Conservation (phyloP, 2,113 vertebrate genomes). For the Anhinga anhinga region DNA sequence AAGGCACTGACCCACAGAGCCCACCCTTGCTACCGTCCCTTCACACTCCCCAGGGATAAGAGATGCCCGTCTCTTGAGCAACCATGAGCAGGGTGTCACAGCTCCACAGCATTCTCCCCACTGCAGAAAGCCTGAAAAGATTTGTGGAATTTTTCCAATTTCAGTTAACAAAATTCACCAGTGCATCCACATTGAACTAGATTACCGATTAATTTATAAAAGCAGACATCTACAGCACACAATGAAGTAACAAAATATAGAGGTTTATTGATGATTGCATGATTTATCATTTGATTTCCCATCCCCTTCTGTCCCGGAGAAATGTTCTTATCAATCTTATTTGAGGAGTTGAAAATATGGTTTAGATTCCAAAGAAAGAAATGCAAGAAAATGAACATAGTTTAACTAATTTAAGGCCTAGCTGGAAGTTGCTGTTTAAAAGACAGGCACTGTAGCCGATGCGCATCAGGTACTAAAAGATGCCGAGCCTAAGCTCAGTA, state of each 20-base stretch:
- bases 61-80: neutral
- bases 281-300: constrained; percentile 13
- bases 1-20: neutral
- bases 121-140: neutral
- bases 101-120: neutral
- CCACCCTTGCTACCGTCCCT: fast-evolving
- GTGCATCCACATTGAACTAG: neutral
- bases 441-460: neutral
- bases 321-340: neutral
- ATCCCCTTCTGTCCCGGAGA: neutral
- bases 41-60: neutral
- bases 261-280: constrained; percentile 78
- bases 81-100: neutral
- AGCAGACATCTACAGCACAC: neutral
- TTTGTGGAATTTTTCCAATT: neutral
- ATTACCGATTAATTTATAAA: neutral
- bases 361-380: neutral
- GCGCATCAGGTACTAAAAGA: neutral
- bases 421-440: neutral
- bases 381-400: neutral
- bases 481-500: neutral
- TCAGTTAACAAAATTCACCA: neutral
- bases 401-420: constrained; percentile 39
- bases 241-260: constrained; percentile 73
- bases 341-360: neutral